Evolutionary conservation across 1,140 invertebrate species (phyloP).

Genomic region (Gerris buenoi): DNA sequence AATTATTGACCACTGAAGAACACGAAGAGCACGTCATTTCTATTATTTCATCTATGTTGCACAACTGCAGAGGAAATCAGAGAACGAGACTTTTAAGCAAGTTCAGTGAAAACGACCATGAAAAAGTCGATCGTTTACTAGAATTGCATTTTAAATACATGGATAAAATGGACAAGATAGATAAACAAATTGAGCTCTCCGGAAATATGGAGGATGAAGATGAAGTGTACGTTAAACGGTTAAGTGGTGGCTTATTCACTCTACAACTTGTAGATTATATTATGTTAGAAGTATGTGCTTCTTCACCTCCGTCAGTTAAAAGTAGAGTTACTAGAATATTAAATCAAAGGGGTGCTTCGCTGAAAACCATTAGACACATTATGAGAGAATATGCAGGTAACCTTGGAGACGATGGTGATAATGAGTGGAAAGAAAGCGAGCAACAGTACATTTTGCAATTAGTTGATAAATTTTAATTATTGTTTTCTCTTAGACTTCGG

Average conservation of each 20-base stretch:
- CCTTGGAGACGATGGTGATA: conserved; percentile 71
- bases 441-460: conserved; percentile 82
- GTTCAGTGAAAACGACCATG: conserved; percentile 96
- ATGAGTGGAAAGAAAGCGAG: conserved; percentile 70
- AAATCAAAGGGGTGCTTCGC: conserved; percentile 71
- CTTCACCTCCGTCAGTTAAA: conserved; percentile 57
- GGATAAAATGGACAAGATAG: conserved; percentile 79
- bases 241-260: conserved; percentile 89
- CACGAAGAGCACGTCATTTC: conserved; percentile 93
- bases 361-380: conserved; percentile 86
- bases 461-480: conserved; percentile 83
- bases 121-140: conserved; percentile 91
- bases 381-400: conserved; percentile 95
- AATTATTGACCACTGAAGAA: conserved; percentile 73
- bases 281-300: conserved; percentile 78
- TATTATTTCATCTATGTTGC: conserved; percentile 83
- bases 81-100: conserved; percentile 80
- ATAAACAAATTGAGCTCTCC: conserved; percentile 40
- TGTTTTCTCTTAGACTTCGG: too few species aligned
- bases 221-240: conserved; percentile 67
- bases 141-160: conserved; percentile 97
- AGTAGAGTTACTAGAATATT: conserved; percentile 78
- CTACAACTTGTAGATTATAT: conserved; percentile 92
- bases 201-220: conserved; percentile 46
- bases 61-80: conserved; percentile 80